Evolutionary conservation across 2,888 invertebrate species (phyloP).

Genomic region (Agrilus biguttatus): DNA sequence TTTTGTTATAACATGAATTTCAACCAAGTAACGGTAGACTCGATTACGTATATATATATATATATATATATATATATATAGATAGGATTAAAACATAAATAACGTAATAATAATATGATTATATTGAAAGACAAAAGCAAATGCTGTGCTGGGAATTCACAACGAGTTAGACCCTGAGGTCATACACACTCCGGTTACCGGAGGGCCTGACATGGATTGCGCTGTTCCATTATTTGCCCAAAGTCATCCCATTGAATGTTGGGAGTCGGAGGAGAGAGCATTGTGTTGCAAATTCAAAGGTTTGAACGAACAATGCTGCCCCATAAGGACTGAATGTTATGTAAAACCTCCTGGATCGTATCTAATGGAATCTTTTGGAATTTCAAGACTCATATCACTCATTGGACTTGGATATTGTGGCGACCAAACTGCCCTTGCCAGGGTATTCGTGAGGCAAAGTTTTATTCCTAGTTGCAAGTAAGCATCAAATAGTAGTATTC

Average conservation of each 20-base stretch:
- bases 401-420: slow-evolving; percentile 25
- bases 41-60: no score
- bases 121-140: slow-evolving; percentile 35
- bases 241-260: slow-evolving; percentile 29
- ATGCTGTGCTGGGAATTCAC: slow-evolving; percentile 44
- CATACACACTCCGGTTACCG: slow-evolving; percentile 46
- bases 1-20: no score
- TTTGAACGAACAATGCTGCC: slow-evolving; percentile 1
- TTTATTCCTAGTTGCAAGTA: slow-evolving; percentile 21
- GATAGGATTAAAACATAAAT: background rate
- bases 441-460: slow-evolving; percentile 22
- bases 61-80: no score
- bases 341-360: no score
- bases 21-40: no score
- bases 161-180: slow-evolving; percentile 40
- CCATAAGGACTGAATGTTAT: no score
- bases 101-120: background rate
- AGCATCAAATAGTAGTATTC: slow-evolving; percentile 9
- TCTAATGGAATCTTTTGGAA: slow-evolving; percentile 8
- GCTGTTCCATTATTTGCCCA: slow-evolving; percentile 50
- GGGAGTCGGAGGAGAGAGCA: no score
- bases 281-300: slow-evolving; percentile 4
- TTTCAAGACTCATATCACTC: slow-evolving; percentile 22
- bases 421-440: slow-evolving; percentile 17
- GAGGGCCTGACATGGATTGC: slow-evolving; percentile 50